These are phyloP conservation scores for Oreochromis grahami DNA, from an alignment of 2,797 vertebrate genomes.

Conservation along the genomic window DNA sequence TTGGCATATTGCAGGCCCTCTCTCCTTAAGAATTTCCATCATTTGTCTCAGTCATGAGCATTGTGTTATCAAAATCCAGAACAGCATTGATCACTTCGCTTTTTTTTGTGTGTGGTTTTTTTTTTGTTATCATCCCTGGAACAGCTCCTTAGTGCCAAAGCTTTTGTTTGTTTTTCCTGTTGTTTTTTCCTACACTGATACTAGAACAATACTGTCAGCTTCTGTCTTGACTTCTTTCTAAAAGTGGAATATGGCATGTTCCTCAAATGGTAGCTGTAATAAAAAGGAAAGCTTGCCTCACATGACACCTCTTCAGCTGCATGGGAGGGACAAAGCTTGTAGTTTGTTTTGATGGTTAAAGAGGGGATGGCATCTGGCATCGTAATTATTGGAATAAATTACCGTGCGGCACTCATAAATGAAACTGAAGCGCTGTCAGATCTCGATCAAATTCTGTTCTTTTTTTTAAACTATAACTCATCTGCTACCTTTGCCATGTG, in stretches of 20 bases:
- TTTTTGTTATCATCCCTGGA: constrained; percentile 61
- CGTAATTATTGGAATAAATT: constrained; percentile 66
- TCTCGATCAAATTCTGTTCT: constrained; percentile 33
- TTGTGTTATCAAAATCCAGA: constrained; percentile 75
- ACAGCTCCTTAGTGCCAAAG: constrained; percentile 72
- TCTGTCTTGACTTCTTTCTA: constrained; percentile 64
- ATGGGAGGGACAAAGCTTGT: constrained; percentile 50
- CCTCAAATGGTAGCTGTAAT: constrained; percentile 64
- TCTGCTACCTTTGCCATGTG: constrained; percentile 28
- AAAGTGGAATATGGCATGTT: constrained; percentile 62
- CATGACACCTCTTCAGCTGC: constrained; percentile 62
- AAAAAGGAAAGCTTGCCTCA: constrained; percentile 66
- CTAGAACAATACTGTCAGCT: constrained; percentile 74
- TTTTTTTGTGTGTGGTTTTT: constrained; percentile 3
- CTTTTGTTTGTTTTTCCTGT: constrained; percentile 72
- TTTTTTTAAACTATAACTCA: constrained; percentile 29
- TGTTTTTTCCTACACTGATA: constrained; percentile 53
- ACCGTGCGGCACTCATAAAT: constrained; percentile 29
- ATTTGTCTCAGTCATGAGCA: constrained; percentile 72
- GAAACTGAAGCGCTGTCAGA: constrained; percentile 51
- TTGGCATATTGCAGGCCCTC: constrained; percentile 69
- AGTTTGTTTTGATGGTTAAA: constrained; percentile 69
- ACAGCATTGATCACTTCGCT: constrained; percentile 73
- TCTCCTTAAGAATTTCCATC: constrained; percentile 73
- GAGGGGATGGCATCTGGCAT: constrained; percentile 65